Conservation (phyloP, 2,888 invertebrate genomes). For the Himalopsyche kuldschensis region DNA sequence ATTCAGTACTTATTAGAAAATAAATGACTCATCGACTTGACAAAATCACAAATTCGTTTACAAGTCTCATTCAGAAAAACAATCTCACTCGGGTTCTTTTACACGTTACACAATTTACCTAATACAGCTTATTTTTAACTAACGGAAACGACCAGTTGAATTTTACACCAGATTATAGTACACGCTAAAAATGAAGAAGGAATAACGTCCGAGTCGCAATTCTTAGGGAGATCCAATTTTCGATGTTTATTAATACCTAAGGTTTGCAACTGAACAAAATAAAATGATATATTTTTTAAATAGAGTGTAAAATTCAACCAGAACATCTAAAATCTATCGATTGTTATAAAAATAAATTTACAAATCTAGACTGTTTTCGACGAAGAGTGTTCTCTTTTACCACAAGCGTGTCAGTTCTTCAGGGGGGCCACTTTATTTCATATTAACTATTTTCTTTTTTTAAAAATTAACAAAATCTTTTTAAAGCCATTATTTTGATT, state of each 20-base stretch:
- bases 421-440: conserved; percentile 20
- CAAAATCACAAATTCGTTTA: conserved; percentile 8
- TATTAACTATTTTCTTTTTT: conserved; percentile 9
- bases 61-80: conserved; percentile 3
- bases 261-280: background rate
- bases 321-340: conserved; percentile 9
- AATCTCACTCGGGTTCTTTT: conserved; percentile 36
- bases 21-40: conserved; percentile 12
- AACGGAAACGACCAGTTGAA: conserved; percentile 32
- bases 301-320: conserved; percentile 34
- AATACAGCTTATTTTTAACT: conserved; percentile 32
- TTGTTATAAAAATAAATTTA: conserved; percentile 40
- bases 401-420: conserved; percentile 17
- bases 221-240: conserved; percentile 33
- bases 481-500: conserved; percentile 19
- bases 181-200: conserved; percentile 14
- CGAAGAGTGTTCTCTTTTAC: conserved; percentile 27
- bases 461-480: conserved; percentile 25
- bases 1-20: conserved; percentile 15
- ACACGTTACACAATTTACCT: conserved; percentile 27
- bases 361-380: conserved; percentile 33
- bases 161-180: conserved; percentile 31
- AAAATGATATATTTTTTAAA: conserved; percentile 3
- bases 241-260: background rate
- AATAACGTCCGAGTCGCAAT: conserved; percentile 12